Percentiles rank a stretch among this genome's conserved stretches.
Evolutionary conservation across 2,888 invertebrate genomes (phyloP).

Genomic region (Acanthoscelides obtectus): DNA sequence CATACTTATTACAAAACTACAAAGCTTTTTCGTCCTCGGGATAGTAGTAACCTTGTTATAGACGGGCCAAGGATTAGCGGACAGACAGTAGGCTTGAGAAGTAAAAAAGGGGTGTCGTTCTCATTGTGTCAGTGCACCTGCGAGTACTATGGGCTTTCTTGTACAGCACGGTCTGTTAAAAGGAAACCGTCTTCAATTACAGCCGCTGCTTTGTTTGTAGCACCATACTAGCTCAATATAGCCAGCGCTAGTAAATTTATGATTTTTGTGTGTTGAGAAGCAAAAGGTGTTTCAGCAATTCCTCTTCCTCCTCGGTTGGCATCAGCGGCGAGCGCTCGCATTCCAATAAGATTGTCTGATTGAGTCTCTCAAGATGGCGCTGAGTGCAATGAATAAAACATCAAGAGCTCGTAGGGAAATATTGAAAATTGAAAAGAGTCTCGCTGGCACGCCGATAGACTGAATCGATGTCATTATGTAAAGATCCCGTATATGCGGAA

Average conservation of each 20-base stretch:
- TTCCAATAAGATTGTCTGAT: constrained; percentile 49
- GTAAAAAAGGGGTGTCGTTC: too few species aligned
- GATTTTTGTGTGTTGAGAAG: background rate
- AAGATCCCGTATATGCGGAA: constrained; percentile 39
- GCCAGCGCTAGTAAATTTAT: background rate
- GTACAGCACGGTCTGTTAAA: too few species aligned
- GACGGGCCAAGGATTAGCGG: too few species aligned
- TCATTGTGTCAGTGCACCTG: too few species aligned
- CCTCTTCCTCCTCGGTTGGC: background rate
- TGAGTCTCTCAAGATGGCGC: constrained; percentile 49
- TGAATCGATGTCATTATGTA: constrained; percentile 46
- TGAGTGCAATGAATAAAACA: constrained; percentile 52
- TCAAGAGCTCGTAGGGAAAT: constrained; percentile 49
- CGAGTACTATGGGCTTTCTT: too few species aligned
- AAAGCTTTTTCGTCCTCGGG: too few species aligned
- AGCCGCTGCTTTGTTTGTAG: too few species aligned
- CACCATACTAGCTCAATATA: background rate
- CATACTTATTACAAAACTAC: too few species aligned
- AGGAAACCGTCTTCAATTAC: too few species aligned
- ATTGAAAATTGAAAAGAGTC: constrained; percentile 51
- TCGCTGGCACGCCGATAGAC: constrained; percentile 45
- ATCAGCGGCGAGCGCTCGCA: constrained; percentile 44
- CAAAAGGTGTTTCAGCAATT: constrained; percentile 1
- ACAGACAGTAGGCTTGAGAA: too few species aligned
- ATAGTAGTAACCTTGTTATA: too few species aligned